A percentile compares a stretch with the other conserved stretches of the same genome.
phyloP scores from a whole-genome alignment of 2,797 vertebrate genomes.

The Acanthiza pusilla region DNA sequence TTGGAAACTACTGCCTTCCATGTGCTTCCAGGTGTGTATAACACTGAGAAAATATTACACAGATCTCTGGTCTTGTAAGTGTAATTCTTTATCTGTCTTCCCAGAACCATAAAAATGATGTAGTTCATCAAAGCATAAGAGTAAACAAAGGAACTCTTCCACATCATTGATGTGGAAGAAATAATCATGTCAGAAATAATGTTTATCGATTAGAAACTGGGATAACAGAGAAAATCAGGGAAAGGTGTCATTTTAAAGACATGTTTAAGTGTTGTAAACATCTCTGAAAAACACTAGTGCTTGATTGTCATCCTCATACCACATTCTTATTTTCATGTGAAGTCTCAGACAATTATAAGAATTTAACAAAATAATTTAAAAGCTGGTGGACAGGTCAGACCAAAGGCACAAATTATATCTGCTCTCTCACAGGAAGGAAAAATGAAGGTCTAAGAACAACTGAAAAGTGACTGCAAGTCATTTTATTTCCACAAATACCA shows the following conservation, averaged over 20 bases:
- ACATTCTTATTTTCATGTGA: background rate
- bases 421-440: background rate
- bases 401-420: background rate
- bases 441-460: background rate
- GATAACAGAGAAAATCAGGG: background rate
- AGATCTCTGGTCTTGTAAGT: background rate
- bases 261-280: background rate
- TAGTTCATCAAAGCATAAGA: background rate
- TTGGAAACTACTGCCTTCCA: slow-evolving; percentile 8
- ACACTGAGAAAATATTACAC: background rate
- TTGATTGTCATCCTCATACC: background rate
- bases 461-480: background rate
- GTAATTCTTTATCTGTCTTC: background rate
- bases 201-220: background rate
- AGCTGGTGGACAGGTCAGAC: background rate
- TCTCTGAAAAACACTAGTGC: background rate
- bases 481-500: background rate
- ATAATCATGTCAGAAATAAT: background rate
- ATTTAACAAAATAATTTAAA: background rate
- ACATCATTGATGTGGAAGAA: background rate
- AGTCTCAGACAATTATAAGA: background rate
- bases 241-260: background rate
- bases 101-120: background rate
- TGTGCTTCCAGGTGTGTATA: background rate
- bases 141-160: background rate